A percentile compares a stretch with the other conserved stretches of the same genome.
Evolutionary conservation across 2,113 vertebrate genomes (phyloP).

Genomic region (Nothocercus julius): DNA sequence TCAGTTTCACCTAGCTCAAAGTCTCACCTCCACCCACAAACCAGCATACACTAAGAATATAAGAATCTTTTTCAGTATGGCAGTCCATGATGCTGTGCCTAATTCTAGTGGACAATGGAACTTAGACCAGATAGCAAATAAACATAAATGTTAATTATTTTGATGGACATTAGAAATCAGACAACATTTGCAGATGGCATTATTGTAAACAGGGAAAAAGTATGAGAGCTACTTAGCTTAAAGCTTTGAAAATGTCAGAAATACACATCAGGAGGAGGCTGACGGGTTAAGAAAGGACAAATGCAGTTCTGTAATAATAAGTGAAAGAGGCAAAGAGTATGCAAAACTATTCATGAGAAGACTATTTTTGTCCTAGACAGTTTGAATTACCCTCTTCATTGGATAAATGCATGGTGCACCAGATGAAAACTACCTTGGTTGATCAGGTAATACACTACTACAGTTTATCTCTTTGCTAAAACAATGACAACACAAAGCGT

Average conservation of each 20-base stretch:
- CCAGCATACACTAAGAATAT: background rate
- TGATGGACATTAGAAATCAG: conserved; percentile 6
- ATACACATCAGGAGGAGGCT: background rate
- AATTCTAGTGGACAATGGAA: background rate
- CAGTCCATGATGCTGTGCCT: background rate
- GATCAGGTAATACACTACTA: background rate
- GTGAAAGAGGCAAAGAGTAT: background rate
- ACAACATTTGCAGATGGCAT: background rate
- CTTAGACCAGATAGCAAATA: background rate
- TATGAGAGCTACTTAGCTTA: background rate
- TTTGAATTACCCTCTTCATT: background rate
- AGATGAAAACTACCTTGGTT: background rate
- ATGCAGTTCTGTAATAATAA: background rate
- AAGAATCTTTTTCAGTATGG: background rate
- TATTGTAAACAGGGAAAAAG: conserved; percentile 3
- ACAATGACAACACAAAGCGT: background rate
- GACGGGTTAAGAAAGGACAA: background rate
- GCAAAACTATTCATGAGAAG: background rate
- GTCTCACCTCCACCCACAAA: background rate
- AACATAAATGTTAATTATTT: conserved; percentile 22
- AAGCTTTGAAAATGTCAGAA: conserved; percentile 15
- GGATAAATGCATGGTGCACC: background rate
- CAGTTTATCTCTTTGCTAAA: background rate
- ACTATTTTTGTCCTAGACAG: background rate
- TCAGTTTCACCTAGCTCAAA: background rate